A percentile compares a stretch with the other conserved stretches of the same genome.
These are phyloP conservation scores for Thalassarche chlororhynchos DNA, from an alignment of 2,113 vertebrate species.

Conservation along the genomic window DNA sequence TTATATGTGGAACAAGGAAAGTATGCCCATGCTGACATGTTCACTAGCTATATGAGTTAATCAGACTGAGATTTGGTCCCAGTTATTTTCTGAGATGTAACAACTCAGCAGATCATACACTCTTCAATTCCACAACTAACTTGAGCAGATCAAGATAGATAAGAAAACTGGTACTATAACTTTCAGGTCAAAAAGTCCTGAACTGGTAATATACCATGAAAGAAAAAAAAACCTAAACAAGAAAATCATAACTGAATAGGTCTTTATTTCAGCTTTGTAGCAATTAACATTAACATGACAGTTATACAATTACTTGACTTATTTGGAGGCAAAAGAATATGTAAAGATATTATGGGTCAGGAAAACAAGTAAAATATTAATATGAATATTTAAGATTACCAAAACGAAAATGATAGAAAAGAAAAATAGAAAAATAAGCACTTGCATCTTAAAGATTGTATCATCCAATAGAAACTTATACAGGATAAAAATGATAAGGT, in stretches of 20 bases:
- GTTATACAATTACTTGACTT: background rate
- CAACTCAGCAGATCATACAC: background rate
- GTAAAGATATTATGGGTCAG: background rate
- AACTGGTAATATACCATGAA: background rate
- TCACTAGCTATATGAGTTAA: background rate
- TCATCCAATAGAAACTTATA: background rate
- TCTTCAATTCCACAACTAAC: background rate
- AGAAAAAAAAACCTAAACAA: background rate
- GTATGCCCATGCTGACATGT: background rate
- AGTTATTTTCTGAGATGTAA: background rate
- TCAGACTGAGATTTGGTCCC: background rate
- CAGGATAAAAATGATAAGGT: background rate
- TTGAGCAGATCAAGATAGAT: background rate
- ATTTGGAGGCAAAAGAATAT: background rate
- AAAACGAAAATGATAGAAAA: background rate
- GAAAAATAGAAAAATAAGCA: background rate
- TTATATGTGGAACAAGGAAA: background rate
- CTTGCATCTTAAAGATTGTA: background rate
- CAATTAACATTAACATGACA: background rate
- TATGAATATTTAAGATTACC: background rate
- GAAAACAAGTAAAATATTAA: background rate
- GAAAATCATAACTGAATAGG: background rate
- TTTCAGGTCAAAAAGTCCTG: conserved; percentile 3
- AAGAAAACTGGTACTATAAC: background rate
- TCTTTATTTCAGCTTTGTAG: background rate